Evolutionary conservation across 1,140 invertebrate species (phyloP).

Genomic region (Diprion similis): DNA sequence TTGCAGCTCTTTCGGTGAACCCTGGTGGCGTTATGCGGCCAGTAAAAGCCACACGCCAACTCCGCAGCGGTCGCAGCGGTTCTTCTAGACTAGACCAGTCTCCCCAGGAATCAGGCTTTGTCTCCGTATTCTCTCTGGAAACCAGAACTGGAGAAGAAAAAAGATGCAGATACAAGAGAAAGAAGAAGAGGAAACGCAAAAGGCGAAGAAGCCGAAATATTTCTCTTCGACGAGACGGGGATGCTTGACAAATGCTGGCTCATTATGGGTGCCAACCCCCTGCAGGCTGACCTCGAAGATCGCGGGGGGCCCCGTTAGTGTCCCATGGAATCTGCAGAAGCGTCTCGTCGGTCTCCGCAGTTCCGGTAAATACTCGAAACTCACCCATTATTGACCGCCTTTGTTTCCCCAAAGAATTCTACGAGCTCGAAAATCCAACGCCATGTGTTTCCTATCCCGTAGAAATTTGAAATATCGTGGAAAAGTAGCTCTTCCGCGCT

Average conservation of each 20-base stretch:
- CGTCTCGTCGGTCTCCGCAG: constrained; percentile 34
- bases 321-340: constrained; percentile 37
- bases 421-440: background rate
- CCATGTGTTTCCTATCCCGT: constrained; percentile 18
- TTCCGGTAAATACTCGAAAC: background rate
- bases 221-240: constrained; percentile 31
- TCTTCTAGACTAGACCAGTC: background rate
- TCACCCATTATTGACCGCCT: background rate
- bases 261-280: constrained; percentile 56
- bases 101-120: background rate
- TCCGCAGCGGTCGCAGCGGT: background rate
- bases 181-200: constrained; percentile 22
- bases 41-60: background rate
- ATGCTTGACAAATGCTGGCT: constrained; percentile 41
- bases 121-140: constrained; percentile 22
- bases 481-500: too few species aligned
- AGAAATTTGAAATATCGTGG: constrained; percentile 13
- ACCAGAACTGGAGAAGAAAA: background rate
- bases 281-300: constrained; percentile 47
- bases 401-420: background rate
- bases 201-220: constrained; percentile 6
- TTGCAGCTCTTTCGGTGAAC: background rate
- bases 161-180: background rate
- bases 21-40: background rate
- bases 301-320: constrained; percentile 36